Conservation (phyloP, 2,797 vertebrate species). For the Ctenosaura bakeri region DNA sequence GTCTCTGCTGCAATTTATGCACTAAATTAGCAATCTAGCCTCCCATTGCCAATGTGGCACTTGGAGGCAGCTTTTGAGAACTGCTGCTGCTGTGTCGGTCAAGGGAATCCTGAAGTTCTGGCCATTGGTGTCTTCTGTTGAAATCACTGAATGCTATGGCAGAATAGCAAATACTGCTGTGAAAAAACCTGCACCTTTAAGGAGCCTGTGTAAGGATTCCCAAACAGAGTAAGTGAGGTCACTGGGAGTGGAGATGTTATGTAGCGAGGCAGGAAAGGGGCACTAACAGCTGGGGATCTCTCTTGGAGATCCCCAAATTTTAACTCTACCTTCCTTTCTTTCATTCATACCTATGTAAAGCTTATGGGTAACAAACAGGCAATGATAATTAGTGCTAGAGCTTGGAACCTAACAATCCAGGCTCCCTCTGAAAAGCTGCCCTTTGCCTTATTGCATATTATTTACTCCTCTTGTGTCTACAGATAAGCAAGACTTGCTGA, state of each 20-base stretch:
- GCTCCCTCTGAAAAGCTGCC: not conserved
- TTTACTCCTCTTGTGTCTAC: constrained; percentile 21
- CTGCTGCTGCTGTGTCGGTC: not conserved
- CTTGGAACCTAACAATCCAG: not conserved
- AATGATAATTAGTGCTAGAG: not conserved
- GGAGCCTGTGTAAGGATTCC: not conserved
- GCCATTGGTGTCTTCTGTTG: accelerated
- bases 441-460: not conserved
- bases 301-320: not conserved
- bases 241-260: not conserved
- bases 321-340: not conserved
- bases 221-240: not conserved
- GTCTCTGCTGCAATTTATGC: constrained; percentile 85
- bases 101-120: not conserved
- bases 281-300: not conserved
- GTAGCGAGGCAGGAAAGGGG: not conserved
- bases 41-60: constrained; percentile 53
- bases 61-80: constrained; percentile 40
- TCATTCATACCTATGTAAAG: not conserved
- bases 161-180: not conserved
- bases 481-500: constrained; percentile 33
- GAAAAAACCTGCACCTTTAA: not conserved
- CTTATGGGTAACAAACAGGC: not conserved
- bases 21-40: constrained; percentile 77
- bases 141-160: not conserved